These are phyloP conservation scores for Tolypeutes matacus DNA, from an alignment of 2,797 vertebrate genomes.

Conservation along the genomic window DNA sequence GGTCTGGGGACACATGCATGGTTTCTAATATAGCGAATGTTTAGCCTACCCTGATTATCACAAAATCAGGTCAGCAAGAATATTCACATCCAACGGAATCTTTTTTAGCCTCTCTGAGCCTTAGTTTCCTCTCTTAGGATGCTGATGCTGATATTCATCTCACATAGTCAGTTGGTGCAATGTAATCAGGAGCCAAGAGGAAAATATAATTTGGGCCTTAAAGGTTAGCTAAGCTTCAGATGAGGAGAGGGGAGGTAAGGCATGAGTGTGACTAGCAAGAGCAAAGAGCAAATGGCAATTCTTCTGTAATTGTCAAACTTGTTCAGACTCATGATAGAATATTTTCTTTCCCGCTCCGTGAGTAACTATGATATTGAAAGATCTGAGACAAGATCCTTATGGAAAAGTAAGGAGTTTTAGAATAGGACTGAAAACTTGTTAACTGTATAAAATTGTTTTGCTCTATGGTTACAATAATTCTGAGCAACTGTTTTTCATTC, in stretches of 20 bases:
- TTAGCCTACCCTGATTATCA: no score
- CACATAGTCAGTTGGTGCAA: not conserved
- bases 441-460: conserved; percentile 41
- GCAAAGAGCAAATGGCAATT: conserved; percentile 17
- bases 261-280: not conserved
- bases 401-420: conserved; percentile 40
- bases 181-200: conserved; percentile 21
- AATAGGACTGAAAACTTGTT: conserved; percentile 51
- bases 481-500: conserved; percentile 16
- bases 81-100: no score
- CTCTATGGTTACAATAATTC: conserved; percentile 38
- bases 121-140: not conserved
- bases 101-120: not conserved
- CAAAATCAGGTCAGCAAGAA: no score
- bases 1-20: no score
- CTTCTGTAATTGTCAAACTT: not conserved
- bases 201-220: not conserved
- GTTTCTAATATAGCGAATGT: no score
- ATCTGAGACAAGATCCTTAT: conserved; percentile 35
- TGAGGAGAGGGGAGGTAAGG: not conserved
- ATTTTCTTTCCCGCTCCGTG: conserved; percentile 37
- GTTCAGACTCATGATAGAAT: not conserved
- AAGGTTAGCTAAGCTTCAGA: not conserved
- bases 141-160: not conserved
- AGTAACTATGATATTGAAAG: conserved; percentile 39